Evolutionary conservation across 2,113 vertebrate species (phyloP).

Genomic region (Gracilinanus agilis): DNA sequence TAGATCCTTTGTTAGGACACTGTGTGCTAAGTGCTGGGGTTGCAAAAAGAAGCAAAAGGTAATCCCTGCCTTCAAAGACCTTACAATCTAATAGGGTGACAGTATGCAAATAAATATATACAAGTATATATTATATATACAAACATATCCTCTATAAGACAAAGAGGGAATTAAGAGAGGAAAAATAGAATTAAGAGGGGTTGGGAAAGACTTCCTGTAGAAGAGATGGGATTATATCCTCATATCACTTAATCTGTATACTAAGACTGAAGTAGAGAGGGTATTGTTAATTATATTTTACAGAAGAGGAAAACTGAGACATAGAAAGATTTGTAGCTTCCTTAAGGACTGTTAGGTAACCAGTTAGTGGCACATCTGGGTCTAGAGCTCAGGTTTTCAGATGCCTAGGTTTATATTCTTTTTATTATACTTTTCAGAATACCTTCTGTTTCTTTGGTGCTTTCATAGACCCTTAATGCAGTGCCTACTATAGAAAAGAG

Average conservation of each 20-base stretch:
- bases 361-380: not conserved
- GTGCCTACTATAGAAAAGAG: not conserved
- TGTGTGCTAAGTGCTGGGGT: not conserved
- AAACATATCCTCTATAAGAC: no score
- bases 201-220: not conserved
- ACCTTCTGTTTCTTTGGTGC: not conserved
- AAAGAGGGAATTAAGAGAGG: not conserved
- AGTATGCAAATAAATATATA: not conserved
- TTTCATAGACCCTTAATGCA: not conserved
- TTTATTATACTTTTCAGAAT: not conserved
- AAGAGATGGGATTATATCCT: not conserved
- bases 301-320: not conserved
- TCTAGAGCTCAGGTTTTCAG: not conserved
- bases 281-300: not conserved
- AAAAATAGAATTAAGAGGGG: not conserved
- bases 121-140: not conserved
- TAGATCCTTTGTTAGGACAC: not conserved
- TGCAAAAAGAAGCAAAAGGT: not conserved
- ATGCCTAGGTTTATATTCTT: not conserved
- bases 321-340: not conserved
- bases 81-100: not conserved
- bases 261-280: not conserved
- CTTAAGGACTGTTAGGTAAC: not conserved
- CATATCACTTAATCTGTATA: not conserved
- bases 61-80: not conserved